Conservation (phyloP, 2,113 vertebrate species). For the Microtus richardsoni region DNA sequence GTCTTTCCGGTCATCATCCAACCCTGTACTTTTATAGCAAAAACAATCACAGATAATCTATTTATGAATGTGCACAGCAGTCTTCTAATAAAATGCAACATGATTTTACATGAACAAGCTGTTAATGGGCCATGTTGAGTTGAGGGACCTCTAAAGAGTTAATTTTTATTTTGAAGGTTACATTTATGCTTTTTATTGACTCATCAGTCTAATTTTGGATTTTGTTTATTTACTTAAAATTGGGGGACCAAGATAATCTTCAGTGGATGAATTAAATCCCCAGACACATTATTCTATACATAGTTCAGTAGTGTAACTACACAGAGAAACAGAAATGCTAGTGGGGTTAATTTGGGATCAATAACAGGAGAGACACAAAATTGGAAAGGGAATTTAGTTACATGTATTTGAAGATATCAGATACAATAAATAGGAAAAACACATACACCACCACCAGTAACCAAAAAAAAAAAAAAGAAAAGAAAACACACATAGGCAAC, state of each 20-base stretch:
- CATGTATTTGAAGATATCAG: not conserved
- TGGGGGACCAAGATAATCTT: not conserved
- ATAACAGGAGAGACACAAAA: not conserved
- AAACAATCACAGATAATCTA: not conserved
- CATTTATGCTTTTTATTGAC: not conserved
- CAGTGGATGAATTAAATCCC: not conserved
- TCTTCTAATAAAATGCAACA: not conserved
- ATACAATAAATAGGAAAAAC: not conserved
- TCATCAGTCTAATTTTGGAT: constrained; percentile 1
- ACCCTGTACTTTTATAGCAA: not conserved
- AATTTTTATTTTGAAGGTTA: not conserved
- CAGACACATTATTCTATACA: not conserved
- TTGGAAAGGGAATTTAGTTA: not conserved
- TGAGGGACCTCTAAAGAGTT: not conserved
- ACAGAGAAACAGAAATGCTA: not conserved
- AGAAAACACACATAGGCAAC: too few species aligned
- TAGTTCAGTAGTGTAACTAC: not conserved
- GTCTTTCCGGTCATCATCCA: not conserved
- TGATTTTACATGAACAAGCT: not conserved
- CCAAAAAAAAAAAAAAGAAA: too few species aligned
- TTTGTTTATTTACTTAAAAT: constrained; percentile 15
- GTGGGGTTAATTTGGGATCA: constrained; percentile 8
- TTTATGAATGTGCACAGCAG: not conserved
- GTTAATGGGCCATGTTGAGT: not conserved
- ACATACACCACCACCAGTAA: not conserved